Conservation (phyloP, 1,140 invertebrate genomes). For the Caenorhabditis inopinata region DNA sequence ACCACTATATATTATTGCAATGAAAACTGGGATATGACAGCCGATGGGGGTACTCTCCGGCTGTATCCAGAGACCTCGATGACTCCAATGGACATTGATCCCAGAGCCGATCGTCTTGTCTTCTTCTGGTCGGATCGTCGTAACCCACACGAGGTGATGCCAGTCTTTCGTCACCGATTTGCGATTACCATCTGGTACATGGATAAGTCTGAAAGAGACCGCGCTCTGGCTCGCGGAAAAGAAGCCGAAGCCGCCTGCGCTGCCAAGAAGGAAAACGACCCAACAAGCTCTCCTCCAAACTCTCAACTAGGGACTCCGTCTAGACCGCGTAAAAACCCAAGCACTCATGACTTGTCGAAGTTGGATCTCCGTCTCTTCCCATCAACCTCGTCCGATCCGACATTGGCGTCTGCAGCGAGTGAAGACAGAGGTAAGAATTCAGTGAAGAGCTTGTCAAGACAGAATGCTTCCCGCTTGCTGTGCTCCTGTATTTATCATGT, state of each 20-base stretch:
- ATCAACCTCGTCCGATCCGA: not conserved
- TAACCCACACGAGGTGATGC: conserved; percentile 94
- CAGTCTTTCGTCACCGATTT: conserved; percentile 72
- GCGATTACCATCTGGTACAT: conserved; percentile 65
- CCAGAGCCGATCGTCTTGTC: conserved; percentile 85
- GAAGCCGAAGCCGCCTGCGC: not conserved
- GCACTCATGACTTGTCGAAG: not conserved
- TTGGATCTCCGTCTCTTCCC: not conserved
- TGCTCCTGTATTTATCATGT: not conserved
- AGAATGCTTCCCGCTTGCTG: not conserved
- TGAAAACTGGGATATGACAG: conserved; percentile 80
- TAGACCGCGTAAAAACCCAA: not conserved
- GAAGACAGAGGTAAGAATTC: not conserved
- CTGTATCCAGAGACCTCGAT: conserved; percentile 84
- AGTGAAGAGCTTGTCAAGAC: too few species aligned
- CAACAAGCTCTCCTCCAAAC: not conserved
- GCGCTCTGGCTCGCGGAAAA: conserved; percentile 40
- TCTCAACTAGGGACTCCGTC: not conserved
- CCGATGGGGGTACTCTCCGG: conserved; percentile 75
- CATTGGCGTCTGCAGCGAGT: not conserved
- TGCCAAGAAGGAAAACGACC: conserved; percentile 4
- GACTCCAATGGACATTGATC: conserved; percentile 84
- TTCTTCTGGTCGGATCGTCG: conserved; percentile 96
- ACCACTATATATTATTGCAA: conserved; percentile 86
- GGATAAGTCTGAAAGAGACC: conserved; percentile 52